phyloP scores from a whole-genome alignment of 2,888 invertebrate species.

The Dasypogon diadema region DNA sequence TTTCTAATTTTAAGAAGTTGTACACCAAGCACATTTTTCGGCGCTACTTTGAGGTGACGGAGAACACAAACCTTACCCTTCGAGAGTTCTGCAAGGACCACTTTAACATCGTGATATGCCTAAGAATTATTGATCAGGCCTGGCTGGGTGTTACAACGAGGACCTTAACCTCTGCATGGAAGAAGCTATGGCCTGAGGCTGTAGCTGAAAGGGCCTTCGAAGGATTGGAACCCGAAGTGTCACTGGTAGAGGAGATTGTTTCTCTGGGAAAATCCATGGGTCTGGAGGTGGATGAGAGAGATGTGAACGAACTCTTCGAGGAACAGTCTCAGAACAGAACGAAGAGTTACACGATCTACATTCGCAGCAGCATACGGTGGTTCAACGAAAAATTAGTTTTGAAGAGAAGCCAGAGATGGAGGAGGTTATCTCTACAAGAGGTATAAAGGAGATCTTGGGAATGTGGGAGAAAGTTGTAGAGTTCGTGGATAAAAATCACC shows the following conservation, averaged over 20 bases:
- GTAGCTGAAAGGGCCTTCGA: slow-evolving; percentile 61
- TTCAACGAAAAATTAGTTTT: slow-evolving; percentile 2
- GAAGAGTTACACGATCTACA: neutral
- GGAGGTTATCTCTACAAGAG: slow-evolving; percentile 26
- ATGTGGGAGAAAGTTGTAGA: slow-evolving; percentile 35
- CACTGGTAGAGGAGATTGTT: slow-evolving; percentile 55
- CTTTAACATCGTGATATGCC: slow-evolving; percentile 60
- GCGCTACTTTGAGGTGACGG: slow-evolving; percentile 59
- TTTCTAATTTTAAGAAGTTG: slow-evolving; percentile 57
- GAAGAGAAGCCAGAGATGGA: slow-evolving; percentile 25
- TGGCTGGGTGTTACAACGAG: slow-evolving; percentile 7
- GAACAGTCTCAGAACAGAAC: slow-evolving; percentile 17
- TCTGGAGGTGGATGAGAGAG: slow-evolving; percentile 49
- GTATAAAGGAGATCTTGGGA: slow-evolving; percentile 36
- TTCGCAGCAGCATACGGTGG: neutral
- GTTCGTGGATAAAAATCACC: slow-evolving; percentile 21
- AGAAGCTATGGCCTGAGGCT: slow-evolving; percentile 54
- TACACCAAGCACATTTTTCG: slow-evolving; percentile 61
- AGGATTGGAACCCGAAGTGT: slow-evolving; percentile 59
- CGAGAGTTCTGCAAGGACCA: slow-evolving; percentile 63
- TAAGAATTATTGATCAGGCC: slow-evolving; percentile 60
- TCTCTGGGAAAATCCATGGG: slow-evolving; percentile 49
- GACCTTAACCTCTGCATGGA: slow-evolving; percentile 20
- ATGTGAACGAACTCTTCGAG: slow-evolving; percentile 49
- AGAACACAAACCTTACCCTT: slow-evolving; percentile 60